Evolutionary conservation across 2,888 invertebrate species (phyloP).

Genomic region (Orthosia gothica): DNA sequence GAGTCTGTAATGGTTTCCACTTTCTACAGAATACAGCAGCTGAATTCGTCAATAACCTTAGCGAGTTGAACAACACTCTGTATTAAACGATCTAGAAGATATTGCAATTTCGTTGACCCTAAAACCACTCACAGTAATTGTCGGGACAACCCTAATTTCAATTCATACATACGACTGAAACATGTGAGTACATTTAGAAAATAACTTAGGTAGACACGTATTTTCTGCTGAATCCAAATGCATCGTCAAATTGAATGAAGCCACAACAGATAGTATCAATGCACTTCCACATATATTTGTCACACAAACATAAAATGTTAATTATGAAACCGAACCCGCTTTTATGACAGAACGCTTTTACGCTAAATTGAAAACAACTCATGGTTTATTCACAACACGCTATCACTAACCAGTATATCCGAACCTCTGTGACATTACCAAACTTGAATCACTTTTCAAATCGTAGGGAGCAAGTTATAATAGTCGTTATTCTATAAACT

Average conservation of each 20-base stretch:
- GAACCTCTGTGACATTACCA: no score
- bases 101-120: constrained; percentile 12
- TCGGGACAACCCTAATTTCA: constrained; percentile 16
- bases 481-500: constrained; percentile 72
- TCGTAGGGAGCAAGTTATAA: constrained; percentile 68
- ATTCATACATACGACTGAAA: constrained; percentile 11
- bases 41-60: neutral
- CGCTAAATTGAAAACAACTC: constrained; percentile 91
- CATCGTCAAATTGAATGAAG: constrained; percentile 47
- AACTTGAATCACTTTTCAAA: constrained; percentile 67
- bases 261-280: constrained; percentile 58
- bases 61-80: neutral
- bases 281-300: constrained; percentile 68
- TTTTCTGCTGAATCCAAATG: constrained; percentile 5
- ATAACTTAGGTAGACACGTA: neutral
- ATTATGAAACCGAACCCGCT: constrained; percentile 83
- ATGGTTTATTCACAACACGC: constrained; percentile 89
- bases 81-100: constrained; percentile 35
- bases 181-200: constrained; percentile 8
- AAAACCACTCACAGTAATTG: constrained; percentile 42
- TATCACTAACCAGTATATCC: constrained; percentile 79
- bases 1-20: neutral
- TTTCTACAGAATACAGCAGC: constrained; percentile 1
- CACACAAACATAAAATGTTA: constrained; percentile 83
- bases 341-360: constrained; percentile 90